Evolutionary conservation across 2,113 vertebrate species (phyloP), one percentile per base, ranked within the genome.

Genomic region (Erinaceus europaeus): DNA sequence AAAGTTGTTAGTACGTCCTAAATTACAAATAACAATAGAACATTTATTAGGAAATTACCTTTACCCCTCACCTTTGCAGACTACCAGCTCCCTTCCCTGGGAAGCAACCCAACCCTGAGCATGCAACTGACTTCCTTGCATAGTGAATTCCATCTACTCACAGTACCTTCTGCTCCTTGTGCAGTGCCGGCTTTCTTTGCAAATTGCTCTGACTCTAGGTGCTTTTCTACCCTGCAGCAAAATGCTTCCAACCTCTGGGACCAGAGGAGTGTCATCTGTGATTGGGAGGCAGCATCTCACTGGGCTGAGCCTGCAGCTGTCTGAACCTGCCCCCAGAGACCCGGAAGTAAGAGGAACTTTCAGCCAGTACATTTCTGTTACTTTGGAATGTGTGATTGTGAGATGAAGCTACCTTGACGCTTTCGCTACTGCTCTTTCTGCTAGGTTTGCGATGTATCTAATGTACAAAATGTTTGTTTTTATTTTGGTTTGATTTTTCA

Each of bases 231-330:
- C 32, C 53, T 42, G 84, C 32, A 0, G 1, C 71, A 55, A n/a
- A n/a, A 59, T 59, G 69, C 86, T 96, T 95, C 94, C 90, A 96
- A 90, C 53, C 82, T 91, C 85, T 36, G 36, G 91, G n/a, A 89
- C 86, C 50, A 18, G 90, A 75, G 67, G 50, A 92, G 32, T 18
- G 75, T 64, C 81, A 79, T 67, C 77, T 81, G 92, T 96, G 96
- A 97, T 95, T 97, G 97, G 97, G 96, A 93, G 95, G 92, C 89
- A 90, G 80, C 57, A 55, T 86, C 94, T 97, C 94, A 88, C 95
- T 91, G 97, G 92, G 95, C 80, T 38, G 78, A 81, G 75, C 91
- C 91, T 84, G 74, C 64, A 93, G 95, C 95, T 95, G 94, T 90
- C 84, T 90, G 95, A 95, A 95, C 96, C 96, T 95, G 97, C 96